Evolutionary conservation across 2,888 invertebrate species (phyloP), one percentile per base, ranked within the genome.

Genomic region (Mythimna albipuncta): DNA sequence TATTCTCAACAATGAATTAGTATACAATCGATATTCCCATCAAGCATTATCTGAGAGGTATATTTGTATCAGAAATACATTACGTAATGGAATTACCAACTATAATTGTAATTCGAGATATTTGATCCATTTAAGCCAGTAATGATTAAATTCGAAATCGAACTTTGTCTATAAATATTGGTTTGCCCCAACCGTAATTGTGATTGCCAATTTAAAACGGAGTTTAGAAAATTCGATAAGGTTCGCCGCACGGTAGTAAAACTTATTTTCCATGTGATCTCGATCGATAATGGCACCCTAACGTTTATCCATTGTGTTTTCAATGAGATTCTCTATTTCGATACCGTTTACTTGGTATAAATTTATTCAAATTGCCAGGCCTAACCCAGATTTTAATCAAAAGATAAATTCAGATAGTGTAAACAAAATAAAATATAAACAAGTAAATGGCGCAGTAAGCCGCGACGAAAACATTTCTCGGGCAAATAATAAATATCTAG

Each of bases 201-300:
- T 81, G 75, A 86, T 82, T 82, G 75, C 71, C 82, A 82, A 86
- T 86, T 86, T 84, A 84, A 84, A 86, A 73, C 11, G 65, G 72
- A 75, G 84, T 76, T 81, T 73, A 73, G 82, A 64, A 81, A 82
- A 79, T 82, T 79, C 68, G 71, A 77, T 68, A 70, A 70, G 65
- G 82, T 16, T 70, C 21, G 44, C 77, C 75, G 69, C 70, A 75
- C 50, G 54, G 68, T 70, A 72, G 71, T 77, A 67, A 75, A 82
- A 80, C 72, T 83, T 86, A 75, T 78, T 85, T 86, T 78, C 72
- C 76, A 79, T 67, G 64, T 75, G 73, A 59, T 72, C 59, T 61
- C 72, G 65, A 84, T 85, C 79, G 70, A 85, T 85, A 82, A 72
- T 72, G 61, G 61, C 62, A 16, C 80, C 75, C 64, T 70, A 75